Evolutionary conservation across 2,797 vertebrate genomes (phyloP).

Genomic region (Darevskia mixta): DNA sequence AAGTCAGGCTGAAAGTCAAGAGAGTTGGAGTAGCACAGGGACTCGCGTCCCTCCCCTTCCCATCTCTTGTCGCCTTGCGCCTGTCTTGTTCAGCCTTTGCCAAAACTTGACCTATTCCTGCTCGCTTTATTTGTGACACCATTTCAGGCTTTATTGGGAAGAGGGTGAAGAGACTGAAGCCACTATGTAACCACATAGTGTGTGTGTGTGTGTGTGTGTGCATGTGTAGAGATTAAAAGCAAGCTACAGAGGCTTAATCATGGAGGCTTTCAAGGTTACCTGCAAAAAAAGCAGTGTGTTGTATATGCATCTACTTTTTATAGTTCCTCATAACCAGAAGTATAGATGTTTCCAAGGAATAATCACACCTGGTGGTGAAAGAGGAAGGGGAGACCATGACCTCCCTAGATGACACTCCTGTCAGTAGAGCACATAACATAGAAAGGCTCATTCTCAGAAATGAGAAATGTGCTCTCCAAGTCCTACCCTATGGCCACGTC

Average conservation of each 20-base stretch:
- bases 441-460: neutral
- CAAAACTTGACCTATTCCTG: neutral
- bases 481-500: neutral
- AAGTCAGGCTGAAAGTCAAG: slow-evolving; percentile 22
- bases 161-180: neutral
- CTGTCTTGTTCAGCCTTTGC: neutral
- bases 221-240: neutral
- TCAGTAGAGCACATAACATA: neutral
- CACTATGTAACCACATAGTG: neutral
- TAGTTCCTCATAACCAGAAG: neutral
- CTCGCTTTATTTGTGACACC: neutral
- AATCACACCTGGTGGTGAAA: neutral
- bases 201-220: neutral
- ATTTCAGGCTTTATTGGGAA: neutral
- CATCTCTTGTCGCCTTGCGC: neutral
- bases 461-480: neutral
- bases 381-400: neutral
- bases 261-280: neutral
- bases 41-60: neutral
- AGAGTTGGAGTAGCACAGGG: neutral
- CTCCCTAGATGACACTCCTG: neutral
- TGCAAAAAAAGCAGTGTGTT: neutral
- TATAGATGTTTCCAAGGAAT: neutral
- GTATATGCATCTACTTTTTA: neutral
- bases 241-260: neutral